These are phyloP conservation scores for Ormyrus labotus DNA, from an alignment of 2,888 invertebrate genomes.

Conservation along the genomic window DNA sequence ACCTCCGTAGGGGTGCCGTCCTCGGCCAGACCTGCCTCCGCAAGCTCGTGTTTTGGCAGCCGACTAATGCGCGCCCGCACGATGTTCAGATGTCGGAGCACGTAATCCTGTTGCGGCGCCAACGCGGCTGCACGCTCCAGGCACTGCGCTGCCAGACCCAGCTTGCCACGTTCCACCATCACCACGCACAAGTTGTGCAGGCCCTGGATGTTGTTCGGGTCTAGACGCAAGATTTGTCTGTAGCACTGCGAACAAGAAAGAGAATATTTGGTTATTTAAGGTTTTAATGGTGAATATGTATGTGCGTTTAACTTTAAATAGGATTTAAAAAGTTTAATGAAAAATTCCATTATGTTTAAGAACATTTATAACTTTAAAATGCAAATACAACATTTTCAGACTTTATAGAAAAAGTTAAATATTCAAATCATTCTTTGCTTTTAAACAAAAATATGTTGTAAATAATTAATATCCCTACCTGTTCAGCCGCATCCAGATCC, in stretches of 20 bases:
- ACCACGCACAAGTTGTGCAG: slow-evolving; percentile 97
- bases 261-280: no score
- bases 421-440: no score
- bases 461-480: slow-evolving; percentile 77
- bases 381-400: no score
- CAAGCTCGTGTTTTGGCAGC: slow-evolving; percentile 70
- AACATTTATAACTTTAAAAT: no score
- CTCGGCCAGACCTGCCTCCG: slow-evolving; percentile 60
- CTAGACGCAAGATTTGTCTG: slow-evolving; percentile 88
- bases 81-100: slow-evolving; percentile 91
- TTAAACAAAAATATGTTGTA: no score
- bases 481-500: slow-evolving; percentile 95
- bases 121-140: slow-evolving; percentile 87
- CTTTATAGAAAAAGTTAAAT: no score
- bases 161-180: slow-evolving; percentile 92
- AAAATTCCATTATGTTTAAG: no score
- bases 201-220: slow-evolving; percentile 95
- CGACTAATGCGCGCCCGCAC: slow-evolving; percentile 83
- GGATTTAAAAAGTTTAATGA: no score
- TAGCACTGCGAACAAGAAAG: slow-evolving; percentile 83
- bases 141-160: slow-evolving; percentile 91
- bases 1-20: slow-evolving; percentile 57
- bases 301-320: no score
- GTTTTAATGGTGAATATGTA: no score
- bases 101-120: slow-evolving; percentile 94